phyloP scores from a whole-genome alignment of 2,888 invertebrate species.

The Parnassius smintheus region DNA sequence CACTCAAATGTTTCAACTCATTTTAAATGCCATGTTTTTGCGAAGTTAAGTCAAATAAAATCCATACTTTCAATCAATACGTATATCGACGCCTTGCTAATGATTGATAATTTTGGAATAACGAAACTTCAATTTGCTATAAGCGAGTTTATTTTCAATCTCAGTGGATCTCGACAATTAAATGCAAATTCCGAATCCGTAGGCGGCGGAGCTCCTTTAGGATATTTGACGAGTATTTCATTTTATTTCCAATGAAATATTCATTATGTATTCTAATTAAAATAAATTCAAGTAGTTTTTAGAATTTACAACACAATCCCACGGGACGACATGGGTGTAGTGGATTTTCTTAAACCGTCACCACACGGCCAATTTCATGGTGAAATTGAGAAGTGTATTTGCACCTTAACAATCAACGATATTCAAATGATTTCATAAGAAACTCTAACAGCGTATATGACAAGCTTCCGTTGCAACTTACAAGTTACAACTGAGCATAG shows the following conservation, averaged over 20 bases:
- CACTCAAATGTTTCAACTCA: no score
- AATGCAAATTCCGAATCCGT: constrained; percentile 42
- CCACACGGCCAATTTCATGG: no score
- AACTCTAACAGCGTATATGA: constrained; percentile 2
- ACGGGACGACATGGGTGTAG: no score
- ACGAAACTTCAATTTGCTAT: constrained; percentile 9
- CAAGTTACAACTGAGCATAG: neutral
- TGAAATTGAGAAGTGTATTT: no score
- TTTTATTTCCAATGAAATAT: no score
- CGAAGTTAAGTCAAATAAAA: neutral
- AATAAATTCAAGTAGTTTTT: no score
- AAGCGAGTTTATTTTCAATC: constrained; percentile 34
- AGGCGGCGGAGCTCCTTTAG: constrained; percentile 33
- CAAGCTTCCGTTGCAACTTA: constrained; percentile 25
- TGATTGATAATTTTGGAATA: constrained; percentile 16
- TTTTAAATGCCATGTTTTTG: neutral
- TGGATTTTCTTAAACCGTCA: no score
- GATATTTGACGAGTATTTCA: constrained; percentile 37
- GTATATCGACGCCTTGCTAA: neutral
- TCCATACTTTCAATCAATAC: neutral
- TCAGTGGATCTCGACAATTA: constrained; percentile 39
- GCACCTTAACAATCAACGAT: neutral
- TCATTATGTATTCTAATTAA: no score
- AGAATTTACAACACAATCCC: no score
- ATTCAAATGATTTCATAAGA: constrained; percentile 3